Evolutionary conservation across 2,888 invertebrate species (phyloP).

Genomic region (Coenonympha arcania): DNA sequence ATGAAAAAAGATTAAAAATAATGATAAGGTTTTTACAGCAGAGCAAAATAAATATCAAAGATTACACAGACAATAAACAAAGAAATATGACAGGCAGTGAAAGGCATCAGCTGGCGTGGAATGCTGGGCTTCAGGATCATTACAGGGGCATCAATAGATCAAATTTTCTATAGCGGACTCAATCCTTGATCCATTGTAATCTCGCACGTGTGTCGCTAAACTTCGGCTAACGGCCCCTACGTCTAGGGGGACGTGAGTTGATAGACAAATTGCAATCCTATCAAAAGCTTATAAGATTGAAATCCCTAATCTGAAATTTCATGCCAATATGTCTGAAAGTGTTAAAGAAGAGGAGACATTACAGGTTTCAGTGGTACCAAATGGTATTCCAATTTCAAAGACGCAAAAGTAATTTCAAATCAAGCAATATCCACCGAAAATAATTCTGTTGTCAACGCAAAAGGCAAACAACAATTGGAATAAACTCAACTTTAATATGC

Average conservation of each 20-base stretch:
- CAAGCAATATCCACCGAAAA: constrained; percentile 8
- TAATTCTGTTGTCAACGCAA: neutral
- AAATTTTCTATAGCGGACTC: constrained; percentile 28
- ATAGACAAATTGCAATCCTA: constrained; percentile 1
- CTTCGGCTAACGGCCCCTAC: constrained; percentile 18
- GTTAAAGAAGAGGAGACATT: no score
- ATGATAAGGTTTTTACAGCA: neutral
- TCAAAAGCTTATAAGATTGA: neutral
- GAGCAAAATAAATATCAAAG: neutral
- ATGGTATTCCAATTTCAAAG: neutral
- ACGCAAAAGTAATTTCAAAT: constrained; percentile 14
- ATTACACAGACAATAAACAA: neutral
- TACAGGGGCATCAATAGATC: constrained; percentile 26
- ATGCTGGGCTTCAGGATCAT: constrained; percentile 13
- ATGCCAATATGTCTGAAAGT: no score
- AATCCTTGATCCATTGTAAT: constrained; percentile 29
- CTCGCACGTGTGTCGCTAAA: constrained; percentile 26
- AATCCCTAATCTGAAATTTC: no score
- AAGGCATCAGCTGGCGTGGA: constrained; percentile 5
- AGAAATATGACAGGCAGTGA: constrained; percentile 3
- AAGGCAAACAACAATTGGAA: neutral
- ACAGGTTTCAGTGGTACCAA: neutral
- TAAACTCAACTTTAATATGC: constrained; percentile 3
- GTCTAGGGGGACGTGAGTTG: neutral
- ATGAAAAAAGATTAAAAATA: neutral